Evolutionary conservation across 1,140 invertebrate species (phyloP), one percentile per base, ranked within the genome.

Genomic region (Spodoptera frugiperda): DNA sequence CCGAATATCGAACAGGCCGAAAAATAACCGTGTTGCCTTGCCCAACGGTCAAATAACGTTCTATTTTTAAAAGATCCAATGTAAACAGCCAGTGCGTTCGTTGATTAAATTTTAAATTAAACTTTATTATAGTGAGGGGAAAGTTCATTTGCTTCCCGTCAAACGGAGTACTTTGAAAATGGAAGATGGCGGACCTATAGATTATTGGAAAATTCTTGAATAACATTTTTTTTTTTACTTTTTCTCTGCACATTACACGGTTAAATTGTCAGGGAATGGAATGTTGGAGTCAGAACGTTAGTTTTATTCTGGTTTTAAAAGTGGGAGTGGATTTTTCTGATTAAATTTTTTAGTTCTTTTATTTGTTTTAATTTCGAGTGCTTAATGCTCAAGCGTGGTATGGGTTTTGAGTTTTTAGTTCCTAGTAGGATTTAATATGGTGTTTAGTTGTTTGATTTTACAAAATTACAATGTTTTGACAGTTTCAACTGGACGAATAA

Each of bases 171-270:
- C 6, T 44, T 44, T 63, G 59, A 39, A 44, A 63, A 63, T 63
- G 59, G 59, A 63, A 63, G 30, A 63, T 63, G 9, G n/a, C 15
- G 33, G 33, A 63, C 8, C 33, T 9, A 44, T 21, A 44, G 59
- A 44, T 44, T 63, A 63, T 63, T n/a, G 59, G 59, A 63, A 63
- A 63, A 63, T 44, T 63, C 59, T 63, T 44, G n/a, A 63, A 63
- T 63, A 44, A 12, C 17, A 9, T 44, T 63, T 63, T 63, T 59
- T 15, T 14, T 17, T 39, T 9, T 4, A 19, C 33, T 9, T 63
- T 63, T 19, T 17, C 15, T 57, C 25, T 57, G 25, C 11, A 15
- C 44, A 14, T 8, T 33, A 61, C n/a, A 55, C 54, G 53, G 53
- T 19, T 10, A 59, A 21, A 59, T 39, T 25, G 53, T 54, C 19